Base-by-base conservation (phyloP, 2,888 invertebrate genomes). In the Operophtera brumata region DNA sequence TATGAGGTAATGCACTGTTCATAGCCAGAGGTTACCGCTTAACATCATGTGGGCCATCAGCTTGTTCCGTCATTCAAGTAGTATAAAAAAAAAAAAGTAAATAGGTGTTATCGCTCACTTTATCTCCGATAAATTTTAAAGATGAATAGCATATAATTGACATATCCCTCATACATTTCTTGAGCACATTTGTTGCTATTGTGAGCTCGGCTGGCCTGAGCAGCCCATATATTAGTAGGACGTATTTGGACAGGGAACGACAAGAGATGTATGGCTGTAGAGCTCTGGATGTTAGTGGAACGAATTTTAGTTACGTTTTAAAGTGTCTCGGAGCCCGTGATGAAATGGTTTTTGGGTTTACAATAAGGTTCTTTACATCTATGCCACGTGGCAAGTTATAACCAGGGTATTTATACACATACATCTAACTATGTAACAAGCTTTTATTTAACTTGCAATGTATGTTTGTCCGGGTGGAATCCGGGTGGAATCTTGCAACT, bases 161-260 rank as follows among this genome's bases (percentile, higher is more conserved):
- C 34, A 50, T 42, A 61, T 44, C 28, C 46, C 20, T 54, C 45
- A 52, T 52, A 54, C 12, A 11, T 41, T 39, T 34, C 41, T 46
- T 47, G 34, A 50, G 30, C 28, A 47, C 55, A 51, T 58, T 51
- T 12, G 42, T 42, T 34, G 41, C 53, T 47, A 59, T 63, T 63
- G 63, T 61, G 32, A 7, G 11, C 40, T 42, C 35, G 45, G 32
- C 52, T 30, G 57, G 41, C 44, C 32, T 47, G 35, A 37, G 42
- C 20, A 13, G 67, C 67, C 77, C 80, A 87, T 88, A 84, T 87
- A 84, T 86, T 82, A 84, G 83, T 85, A 76, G 72, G 77, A 82
- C 87, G 75, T 89, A 89, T 89, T 88, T 86, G 87, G 88, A 80
- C 77, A 78, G 65, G 71, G 73, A 64, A 66, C 65, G 80, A 82